Conservation (phyloP, 2,888 invertebrate genomes). For the Tryphoninae sp. region DNA sequence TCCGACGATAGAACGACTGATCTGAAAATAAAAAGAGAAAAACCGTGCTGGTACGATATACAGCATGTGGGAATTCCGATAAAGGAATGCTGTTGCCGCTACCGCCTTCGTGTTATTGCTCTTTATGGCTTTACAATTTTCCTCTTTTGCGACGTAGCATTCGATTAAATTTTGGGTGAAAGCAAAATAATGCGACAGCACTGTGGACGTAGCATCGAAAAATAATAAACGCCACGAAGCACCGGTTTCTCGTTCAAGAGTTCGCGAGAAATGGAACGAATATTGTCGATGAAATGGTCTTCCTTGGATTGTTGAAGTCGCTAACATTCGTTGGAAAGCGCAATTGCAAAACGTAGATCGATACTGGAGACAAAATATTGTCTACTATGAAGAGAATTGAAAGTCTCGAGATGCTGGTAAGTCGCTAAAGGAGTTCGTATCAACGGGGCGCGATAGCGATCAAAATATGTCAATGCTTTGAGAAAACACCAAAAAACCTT, state of each 20-base stretch:
- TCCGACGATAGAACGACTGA: conserved; percentile 47
- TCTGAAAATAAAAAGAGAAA: conserved; percentile 52
- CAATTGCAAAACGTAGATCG: too few species aligned
- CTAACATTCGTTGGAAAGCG: too few species aligned
- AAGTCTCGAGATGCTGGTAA: too few species aligned
- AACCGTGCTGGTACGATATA: conserved; percentile 20
- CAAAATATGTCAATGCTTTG: too few species aligned
- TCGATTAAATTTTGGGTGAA: conserved; percentile 50
- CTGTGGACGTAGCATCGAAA: not conserved
- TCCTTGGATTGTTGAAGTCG: too few species aligned
- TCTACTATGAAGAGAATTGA: too few species aligned
- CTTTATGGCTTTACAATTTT: conserved; percentile 47
- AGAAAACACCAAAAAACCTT: too few species aligned
- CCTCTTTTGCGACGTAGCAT: conserved; percentile 10
- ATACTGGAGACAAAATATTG: too few species aligned
- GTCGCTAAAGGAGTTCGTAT: too few species aligned
- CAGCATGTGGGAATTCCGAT: conserved; percentile 52
- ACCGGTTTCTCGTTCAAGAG: not conserved
- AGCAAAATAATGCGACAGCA: conserved; percentile 9
- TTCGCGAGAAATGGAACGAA: not conserved
- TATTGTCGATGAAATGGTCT: too few species aligned
- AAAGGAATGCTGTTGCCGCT: conserved; percentile 48
- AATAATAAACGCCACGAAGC: not conserved
- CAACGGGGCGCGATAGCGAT: too few species aligned
- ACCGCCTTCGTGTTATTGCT: conserved; percentile 48